phyloP scores from a whole-genome alignment of 1,140 invertebrate genomes.

The Sipha flava region DNA sequence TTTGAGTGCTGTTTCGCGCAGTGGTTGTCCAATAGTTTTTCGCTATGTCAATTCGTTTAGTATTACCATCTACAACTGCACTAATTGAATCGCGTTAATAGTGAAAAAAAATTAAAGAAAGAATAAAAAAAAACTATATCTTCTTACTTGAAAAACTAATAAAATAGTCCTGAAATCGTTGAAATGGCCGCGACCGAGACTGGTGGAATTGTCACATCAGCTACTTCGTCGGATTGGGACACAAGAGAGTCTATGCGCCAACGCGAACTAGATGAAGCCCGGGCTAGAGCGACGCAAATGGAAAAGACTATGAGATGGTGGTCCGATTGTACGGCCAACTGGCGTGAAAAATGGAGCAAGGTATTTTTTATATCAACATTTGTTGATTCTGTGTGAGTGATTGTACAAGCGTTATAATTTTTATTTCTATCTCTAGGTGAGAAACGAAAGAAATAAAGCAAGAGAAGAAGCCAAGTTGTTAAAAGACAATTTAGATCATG shows the following conservation, averaged over 20 bases:
- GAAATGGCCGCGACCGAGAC: neutral
- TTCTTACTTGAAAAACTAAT: too few relatives aligned
- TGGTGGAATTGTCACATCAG: neutral
- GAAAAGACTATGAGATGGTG: conserved; percentile 99
- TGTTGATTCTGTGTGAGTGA: neutral
- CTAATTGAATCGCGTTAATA: too few relatives aligned
- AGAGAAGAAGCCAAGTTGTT: conserved; percentile 76
- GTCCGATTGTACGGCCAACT: conserved; percentile 83
- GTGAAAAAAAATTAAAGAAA: too few relatives aligned
- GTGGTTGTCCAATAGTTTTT: too few relatives aligned
- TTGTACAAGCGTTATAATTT: neutral
- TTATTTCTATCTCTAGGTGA: conserved; percentile 46
- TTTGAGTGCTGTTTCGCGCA: too few relatives aligned
- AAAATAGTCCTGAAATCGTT: neutral
- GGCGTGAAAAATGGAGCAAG: conserved; percentile 95
- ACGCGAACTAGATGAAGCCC: conserved; percentile 80
- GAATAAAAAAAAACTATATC: too few relatives aligned
- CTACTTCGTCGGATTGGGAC: conserved; percentile 56
- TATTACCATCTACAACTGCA: too few relatives aligned
- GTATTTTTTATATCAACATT: conserved; percentile 43
- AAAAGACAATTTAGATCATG: conserved; percentile 65
- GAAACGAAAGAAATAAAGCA: conserved; percentile 76
- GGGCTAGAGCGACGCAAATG: conserved; percentile 88
- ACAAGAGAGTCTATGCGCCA: conserved; percentile 60
- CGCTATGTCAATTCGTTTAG: too few relatives aligned